Evolutionary conservation across 2,888 invertebrate genomes (phyloP).

Genomic region (Lacanobia oleracea): DNA sequence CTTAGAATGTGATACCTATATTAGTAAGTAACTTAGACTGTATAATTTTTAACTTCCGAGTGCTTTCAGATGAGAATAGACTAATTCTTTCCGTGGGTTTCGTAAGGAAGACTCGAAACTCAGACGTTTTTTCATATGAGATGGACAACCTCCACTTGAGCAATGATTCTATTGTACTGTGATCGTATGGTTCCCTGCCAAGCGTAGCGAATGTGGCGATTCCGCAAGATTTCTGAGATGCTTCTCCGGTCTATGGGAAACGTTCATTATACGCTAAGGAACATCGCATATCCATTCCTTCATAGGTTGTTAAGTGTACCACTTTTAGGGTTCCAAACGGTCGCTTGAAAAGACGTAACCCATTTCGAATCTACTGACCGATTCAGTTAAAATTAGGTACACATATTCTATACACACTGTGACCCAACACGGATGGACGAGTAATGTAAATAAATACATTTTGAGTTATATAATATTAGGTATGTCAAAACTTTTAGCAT

Average conservation of each 20-base stretch:
- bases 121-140: conserved; percentile 4
- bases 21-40: neutral
- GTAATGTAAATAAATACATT: too few relatives aligned
- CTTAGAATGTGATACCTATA: conserved; percentile 4
- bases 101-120: neutral
- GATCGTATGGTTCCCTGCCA: conserved; percentile 19
- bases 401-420: too few relatives aligned
- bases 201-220: conserved; percentile 14
- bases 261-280: neutral
- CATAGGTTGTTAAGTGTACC: neutral
- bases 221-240: conserved; percentile 20
- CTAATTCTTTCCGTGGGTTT: neutral
- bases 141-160: conserved; percentile 38
- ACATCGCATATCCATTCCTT: neutral
- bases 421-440: too few relatives aligned
- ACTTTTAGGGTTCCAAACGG: too few relatives aligned
- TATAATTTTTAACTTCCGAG: neutral
- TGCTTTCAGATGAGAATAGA: neutral
- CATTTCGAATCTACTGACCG: too few relatives aligned
- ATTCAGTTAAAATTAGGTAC: too few relatives aligned
- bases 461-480: too few relatives aligned
- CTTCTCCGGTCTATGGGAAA: neutral
- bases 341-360: too few relatives aligned
- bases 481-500: too few relatives aligned
- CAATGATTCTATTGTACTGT: conserved; percentile 43